A percentile compares a stretch with the other conserved stretches of the same genome.
Conservation (phyloP, 2,797 vertebrate species). For the Stomatorhinus walkeri region DNA sequence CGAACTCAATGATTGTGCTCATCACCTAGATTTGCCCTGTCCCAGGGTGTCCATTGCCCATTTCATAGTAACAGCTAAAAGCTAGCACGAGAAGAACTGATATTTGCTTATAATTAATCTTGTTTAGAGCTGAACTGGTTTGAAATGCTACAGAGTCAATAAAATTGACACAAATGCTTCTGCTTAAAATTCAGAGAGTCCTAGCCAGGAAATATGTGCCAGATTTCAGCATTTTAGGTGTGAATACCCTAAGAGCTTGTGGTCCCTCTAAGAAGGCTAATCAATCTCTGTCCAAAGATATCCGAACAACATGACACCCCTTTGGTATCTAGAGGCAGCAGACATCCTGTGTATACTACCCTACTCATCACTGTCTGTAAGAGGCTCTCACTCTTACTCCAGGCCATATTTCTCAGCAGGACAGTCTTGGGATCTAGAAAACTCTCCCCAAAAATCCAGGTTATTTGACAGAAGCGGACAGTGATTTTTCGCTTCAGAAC, state of each 20-base stretch:
- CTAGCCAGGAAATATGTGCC: neutral
- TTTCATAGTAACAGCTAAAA: neutral
- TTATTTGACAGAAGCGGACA: neutral
- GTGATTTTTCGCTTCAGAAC: neutral
- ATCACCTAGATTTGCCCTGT: neutral
- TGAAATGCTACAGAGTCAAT: neutral
- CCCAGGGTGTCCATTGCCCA: neutral
- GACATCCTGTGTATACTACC: neutral
- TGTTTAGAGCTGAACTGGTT: neutral
- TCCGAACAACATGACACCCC: neutral
- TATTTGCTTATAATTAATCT: neutral
- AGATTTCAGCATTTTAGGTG: neutral
- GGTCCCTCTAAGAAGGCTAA: neutral
- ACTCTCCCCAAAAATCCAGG: neutral
- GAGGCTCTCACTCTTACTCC: neutral
- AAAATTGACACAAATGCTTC: neutral
- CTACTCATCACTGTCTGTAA: neutral
- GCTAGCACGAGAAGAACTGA: neutral
- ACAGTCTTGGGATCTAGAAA: neutral
- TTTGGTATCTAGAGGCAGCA: constrained; percentile 2
- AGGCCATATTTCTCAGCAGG: neutral
- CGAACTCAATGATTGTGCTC: neutral
- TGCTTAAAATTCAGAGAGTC: neutral
- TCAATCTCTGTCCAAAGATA: neutral
- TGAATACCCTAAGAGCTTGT: neutral